Base-by-base conservation (phyloP, 2,797 vertebrate genomes). In the Craterocephalus amniculus region DNA sequence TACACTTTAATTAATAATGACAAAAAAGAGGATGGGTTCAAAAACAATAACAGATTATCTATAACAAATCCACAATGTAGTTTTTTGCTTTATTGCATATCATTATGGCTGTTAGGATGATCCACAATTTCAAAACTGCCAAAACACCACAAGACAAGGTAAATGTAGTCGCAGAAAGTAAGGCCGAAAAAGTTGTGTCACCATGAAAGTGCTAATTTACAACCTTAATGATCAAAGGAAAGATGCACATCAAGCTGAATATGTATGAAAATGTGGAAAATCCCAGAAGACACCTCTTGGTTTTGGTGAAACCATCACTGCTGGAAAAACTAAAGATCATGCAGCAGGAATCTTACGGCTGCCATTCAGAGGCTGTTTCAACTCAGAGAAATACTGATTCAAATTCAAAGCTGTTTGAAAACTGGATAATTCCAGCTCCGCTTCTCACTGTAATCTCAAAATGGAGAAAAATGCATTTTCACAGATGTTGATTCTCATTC, bases 401-500 rank as follows among this genome's bases (percentile, higher is more conserved):
- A 6, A 22, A 66, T 72, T 79, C 63, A 70, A 31, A 77, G 69
- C 7, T 11, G 57, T 87, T 79, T 81, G 81, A 84, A 31, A 90
- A 83, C 58, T 7, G 52, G 76, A 86, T 59, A 70, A 67, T 71
- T 80, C 55, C n/a, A 6, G 34, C 62, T 71, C 48, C 6, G 65
- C 58, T 67, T 82, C 52, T 64, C 57, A 71, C 22, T 4, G 5
- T 79, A 76, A 70, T 55, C 69, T 52, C 61, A 78, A 78, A 88
- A 81, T 71, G 70, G 70, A 72, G 61, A 74, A 26, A 80, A 80
- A 64, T 67, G 29, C 24, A 77, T 77, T 80, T 83, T 72, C 71
- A 83, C 79, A 80, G 78, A 76, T 84, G 88, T 82, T 83, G 81
- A 83, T 83, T 89, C 70, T 60, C 55, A 66, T 77, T 86, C 81